Base-by-base conservation (phyloP, 2,797 vertebrate species). In the Hippopotamyrus pictus region DNA sequence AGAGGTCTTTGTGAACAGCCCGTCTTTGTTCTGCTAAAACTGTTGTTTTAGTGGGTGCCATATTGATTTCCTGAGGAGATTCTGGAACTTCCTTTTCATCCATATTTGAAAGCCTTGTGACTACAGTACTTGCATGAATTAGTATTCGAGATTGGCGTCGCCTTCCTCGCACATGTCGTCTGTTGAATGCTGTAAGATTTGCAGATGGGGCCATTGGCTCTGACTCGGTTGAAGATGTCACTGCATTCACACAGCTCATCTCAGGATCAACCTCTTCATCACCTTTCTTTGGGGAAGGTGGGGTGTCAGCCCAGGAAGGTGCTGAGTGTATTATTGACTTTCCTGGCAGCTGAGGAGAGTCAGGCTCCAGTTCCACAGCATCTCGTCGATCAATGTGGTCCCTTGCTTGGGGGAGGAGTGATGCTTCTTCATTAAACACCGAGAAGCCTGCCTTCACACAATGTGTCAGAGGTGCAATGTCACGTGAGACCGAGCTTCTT, bases 321-420 rank as follows among this genome's bases (percentile, higher is more conserved):
- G 96, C 97, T 90, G 98, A 97, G 88, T 98, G 95, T 93, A 99
- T 96, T 92, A 99, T 97, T 0, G 98, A 98, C 92, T 98, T 98
- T 65, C 97, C 97, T 0, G 97, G 98, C 46, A 99, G 96, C 92
- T 97, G 98, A 3, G 98, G 95, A 0, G 97, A 95, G 62, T 97
- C 95, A 90, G 95, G 97, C 25, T 97, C 96, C 93, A 96, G 93
- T 2, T 97, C 95, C 92, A 97, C 99, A 91, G 95, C 93, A 25
- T 97, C 95, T 0, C 94, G 93, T 89, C 93, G 94, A 92, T 96
- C 89, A 0, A 95, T 90, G 11, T 93, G 92, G 92, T 97, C 97
- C 1, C 95, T 95, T 62, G 92, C 86, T 90, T 95, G 95, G 90
- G 92, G 90, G 90, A 92, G 91, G 92, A 94, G 95, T 91, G 93